phyloP scores from a whole-genome alignment of 2,113 vertebrate species.

The Pelvicachromis taeniatus region DNA sequence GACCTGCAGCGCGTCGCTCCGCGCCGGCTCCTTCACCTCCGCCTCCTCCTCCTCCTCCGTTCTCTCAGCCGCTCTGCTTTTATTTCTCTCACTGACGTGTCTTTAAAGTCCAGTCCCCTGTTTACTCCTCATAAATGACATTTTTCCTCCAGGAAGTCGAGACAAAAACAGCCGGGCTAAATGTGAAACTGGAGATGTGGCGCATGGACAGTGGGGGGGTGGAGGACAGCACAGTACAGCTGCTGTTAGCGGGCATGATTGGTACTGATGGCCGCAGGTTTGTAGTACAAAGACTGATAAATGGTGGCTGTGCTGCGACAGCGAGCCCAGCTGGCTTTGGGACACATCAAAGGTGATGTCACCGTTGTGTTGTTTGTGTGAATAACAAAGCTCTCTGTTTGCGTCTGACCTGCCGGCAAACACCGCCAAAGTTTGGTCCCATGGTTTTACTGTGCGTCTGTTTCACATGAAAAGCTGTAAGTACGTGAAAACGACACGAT shows the following conservation, averaged over 20 bases:
- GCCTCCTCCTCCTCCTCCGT: neutral
- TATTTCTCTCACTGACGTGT: neutral
- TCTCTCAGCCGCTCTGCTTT: neutral
- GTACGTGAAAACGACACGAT: no score
- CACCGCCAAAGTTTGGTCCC: neutral
- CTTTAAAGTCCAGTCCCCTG: neutral
- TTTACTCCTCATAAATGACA: no score
- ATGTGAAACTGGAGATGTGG: neutral
- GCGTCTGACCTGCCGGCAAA: neutral
- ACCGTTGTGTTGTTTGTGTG: neutral
- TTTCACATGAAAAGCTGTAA: no score
- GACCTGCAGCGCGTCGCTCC: neutral
- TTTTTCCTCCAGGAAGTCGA: neutral
- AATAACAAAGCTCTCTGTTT: neutral
- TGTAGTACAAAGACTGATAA: neutral
- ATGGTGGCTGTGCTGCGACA: no score
- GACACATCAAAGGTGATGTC: neutral
- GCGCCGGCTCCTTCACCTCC: neutral
- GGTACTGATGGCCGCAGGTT: neutral
- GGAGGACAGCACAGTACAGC: neutral
- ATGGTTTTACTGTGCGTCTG: no score
- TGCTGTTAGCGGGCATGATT: neutral
- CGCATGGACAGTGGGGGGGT: neutral
- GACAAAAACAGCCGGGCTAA: neutral
- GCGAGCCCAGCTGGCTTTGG: neutral